Base-by-base conservation (phyloP, 2,797 vertebrate genomes). In the Acanthopagrus latus region DNA sequence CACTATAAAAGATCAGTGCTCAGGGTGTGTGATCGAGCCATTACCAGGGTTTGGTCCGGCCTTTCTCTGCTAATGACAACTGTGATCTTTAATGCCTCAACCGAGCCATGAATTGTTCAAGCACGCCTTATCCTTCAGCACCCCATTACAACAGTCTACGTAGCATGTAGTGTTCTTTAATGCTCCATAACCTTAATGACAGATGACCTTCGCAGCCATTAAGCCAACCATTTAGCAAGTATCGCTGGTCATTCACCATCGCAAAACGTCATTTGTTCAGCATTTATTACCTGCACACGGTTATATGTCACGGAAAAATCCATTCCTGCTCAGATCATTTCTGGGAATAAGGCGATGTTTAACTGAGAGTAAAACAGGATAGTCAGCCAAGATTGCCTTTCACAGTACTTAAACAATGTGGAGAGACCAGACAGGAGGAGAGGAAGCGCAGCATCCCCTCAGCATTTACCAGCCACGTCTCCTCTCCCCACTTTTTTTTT, bases 161-260 rank as follows among this genome's bases (percentile, higher is more conserved):
- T 73, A 84, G 81, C 72, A 76, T 71, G 75, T 64, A 80, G 63
- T 76, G 76, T 81, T 90, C 80, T 90, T 91, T 83, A 91, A 90
- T 91, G 86, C 68, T 82, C 82, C 74, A 78, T 87, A 90, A 84
- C 84, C 64, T 88, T 82, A 86, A 83, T 76, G 85, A 82, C 83
- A 84, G 77, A 71, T 90, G 89, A 92, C 80, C 88, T 78, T 84
- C 59, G n/a, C 54, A 74, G 78, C 76, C 88, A 85, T 90, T 83
- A 90, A 82, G 73, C 60, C 60, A 55, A 78, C 77, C 85, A 82
- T 84, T 91, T 84, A 87, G 78, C 70, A 65, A 82, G 75, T 78
- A 74, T 76, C 51, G 82, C 80, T 80, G 80, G 70, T 85, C 88
- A 83, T 90, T 91, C 88, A 57, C 58, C 38, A 29, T 43, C 18